Base-by-base conservation (phyloP, 2,113 vertebrate species). In the Cyprinodon brontotheroides region DNA sequence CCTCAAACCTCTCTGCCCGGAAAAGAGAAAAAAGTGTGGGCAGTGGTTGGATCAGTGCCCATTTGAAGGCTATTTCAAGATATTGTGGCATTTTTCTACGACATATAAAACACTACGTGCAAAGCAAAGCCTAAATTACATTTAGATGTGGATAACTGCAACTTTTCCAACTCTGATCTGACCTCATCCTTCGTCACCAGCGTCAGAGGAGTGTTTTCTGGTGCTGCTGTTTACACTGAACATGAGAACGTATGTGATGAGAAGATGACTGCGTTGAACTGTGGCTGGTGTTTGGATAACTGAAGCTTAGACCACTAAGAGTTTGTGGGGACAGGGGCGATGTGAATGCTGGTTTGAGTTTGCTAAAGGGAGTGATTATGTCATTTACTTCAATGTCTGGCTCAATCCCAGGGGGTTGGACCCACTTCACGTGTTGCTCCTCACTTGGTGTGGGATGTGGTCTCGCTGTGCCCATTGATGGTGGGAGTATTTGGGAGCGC, bases 341-440 rank as follows among this genome's bases (percentile, higher is more conserved):
- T 85, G 81, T 40, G 48, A 72, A 77, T 39, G 68, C 75, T 88
- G 78, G 75, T 83, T 85, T 83, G 75, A 85, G 82, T 88, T 88
- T 86, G 84, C 70, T 87, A 88, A 89, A 90, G 88, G 70, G 84
- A 72, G 79, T 90, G 80, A 91, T 92, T 91, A 92, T 92, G 91
- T 92, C 87, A 92, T 91, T 92, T 89, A 81, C 81, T 90, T 78
- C 79, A 76, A 70, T n/a, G 81, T 86, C 81, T 85, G 82, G 85
- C 77, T 82, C 72, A 57, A 74, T 71, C 68, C 74, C 60, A 70
- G 73, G 61, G 83, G 78, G 78, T 80, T 61, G 41, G 20, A 57
- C 50, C 17, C 50, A 75, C 75, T 85, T 78, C 80, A 68, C 77
- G 62, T 57, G 50, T 77, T 10, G 74, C 81, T 73, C 72, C 78